Conservation (phyloP, 2,888 invertebrate genomes). For the Agriopis aurantiaria region DNA sequence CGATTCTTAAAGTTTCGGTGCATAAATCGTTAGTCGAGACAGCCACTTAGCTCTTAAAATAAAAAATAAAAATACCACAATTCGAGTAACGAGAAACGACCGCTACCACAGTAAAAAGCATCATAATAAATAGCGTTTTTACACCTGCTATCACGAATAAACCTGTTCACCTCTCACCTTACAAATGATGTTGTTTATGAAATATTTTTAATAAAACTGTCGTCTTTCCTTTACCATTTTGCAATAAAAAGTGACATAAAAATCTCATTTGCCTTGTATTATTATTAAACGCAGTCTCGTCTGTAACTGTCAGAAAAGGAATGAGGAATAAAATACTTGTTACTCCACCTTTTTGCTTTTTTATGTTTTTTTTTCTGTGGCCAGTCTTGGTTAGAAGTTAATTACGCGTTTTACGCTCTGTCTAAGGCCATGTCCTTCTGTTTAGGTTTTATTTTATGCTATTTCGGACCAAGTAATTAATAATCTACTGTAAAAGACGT, state of each 20-base stretch:
- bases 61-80: not conserved
- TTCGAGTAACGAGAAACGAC: not conserved
- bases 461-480: not conserved
- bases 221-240: constrained; percentile 34
- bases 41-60: too few species aligned
- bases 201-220: constrained; percentile 43
- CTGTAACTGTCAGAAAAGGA: constrained; percentile 19
- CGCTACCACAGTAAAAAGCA: not conserved
- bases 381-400: constrained; percentile 14
- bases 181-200: constrained; percentile 28
- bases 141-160: constrained; percentile 22
- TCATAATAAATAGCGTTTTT: constrained; percentile 10
- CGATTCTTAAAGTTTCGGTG: too few species aligned
- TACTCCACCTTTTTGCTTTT: constrained; percentile 9
- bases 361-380: constrained; percentile 17
- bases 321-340: constrained; percentile 23
- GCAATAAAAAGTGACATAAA: constrained; percentile 44
- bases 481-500: not conserved
- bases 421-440: constrained; percentile 10
- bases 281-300: constrained; percentile 34
- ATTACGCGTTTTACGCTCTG: constrained; percentile 18
- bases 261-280: constrained; percentile 41
- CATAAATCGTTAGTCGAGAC: too few species aligned
- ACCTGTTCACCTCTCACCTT: constrained; percentile 16
- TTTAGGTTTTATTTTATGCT: constrained; percentile 4